phyloP scores from a whole-genome alignment of 2,113 vertebrate species.

The Microcebus jonahi region DNA sequence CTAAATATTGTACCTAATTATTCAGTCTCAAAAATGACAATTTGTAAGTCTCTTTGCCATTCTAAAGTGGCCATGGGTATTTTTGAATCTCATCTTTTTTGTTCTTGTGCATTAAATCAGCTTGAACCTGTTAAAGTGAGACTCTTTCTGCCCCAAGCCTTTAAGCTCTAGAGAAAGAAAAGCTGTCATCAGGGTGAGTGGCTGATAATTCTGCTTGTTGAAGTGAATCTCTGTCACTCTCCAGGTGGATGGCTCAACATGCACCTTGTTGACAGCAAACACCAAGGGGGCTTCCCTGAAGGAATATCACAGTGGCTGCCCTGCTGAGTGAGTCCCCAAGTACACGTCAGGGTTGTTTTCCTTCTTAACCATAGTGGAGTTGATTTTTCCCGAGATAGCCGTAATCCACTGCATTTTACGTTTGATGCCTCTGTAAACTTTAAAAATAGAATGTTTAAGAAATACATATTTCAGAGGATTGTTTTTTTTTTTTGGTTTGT shows the following conservation, averaged over 20 bases:
- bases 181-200: slow-evolving; percentile 40
- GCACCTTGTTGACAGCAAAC: slow-evolving; percentile 48
- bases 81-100: slow-evolving; percentile 67
- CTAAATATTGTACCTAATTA: slow-evolving; percentile 56
- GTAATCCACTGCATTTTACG: slow-evolving; percentile 21
- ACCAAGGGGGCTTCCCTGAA: slow-evolving; percentile 61
- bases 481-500: neutral
- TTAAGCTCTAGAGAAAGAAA: slow-evolving; percentile 64
- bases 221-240: slow-evolving; percentile 77
- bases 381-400: slow-evolving; percentile 53
- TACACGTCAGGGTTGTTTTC: neutral
- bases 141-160: slow-evolving; percentile 50
- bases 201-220: slow-evolving; percentile 63
- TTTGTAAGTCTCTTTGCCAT: slow-evolving; percentile 61
- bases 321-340: slow-evolving; percentile 19
- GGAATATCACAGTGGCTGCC: neutral
- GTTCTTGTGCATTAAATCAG: slow-evolving; percentile 68
- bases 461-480: neutral
- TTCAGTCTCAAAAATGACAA: slow-evolving; percentile 49
- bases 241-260: slow-evolving; percentile 55
- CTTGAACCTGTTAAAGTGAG: slow-evolving; percentile 71
- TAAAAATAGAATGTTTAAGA: neutral
- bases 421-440: neutral
- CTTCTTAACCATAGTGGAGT: neutral
- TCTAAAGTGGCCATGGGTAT: slow-evolving; percentile 46